These are phyloP conservation scores for Rhodophaea formosa DNA, from an alignment of 2,888 invertebrate genomes.

Conservation along the genomic window DNA sequence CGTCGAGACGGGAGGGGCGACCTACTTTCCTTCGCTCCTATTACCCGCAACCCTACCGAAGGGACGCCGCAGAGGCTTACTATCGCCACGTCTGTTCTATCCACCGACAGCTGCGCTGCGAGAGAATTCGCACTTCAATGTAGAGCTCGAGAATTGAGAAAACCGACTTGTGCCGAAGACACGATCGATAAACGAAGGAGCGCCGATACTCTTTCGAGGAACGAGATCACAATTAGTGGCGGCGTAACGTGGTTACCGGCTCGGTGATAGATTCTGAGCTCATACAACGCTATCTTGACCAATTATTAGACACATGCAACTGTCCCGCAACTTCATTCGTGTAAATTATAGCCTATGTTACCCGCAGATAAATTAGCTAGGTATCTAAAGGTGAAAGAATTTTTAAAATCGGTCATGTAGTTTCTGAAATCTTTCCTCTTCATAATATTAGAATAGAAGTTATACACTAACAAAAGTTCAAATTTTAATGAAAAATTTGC, in stretches of 20 bases:
- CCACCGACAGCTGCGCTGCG: constrained; percentile 45
- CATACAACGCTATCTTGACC: constrained; percentile 24
- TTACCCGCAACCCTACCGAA: constrained; percentile 45
- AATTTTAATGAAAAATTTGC: no score
- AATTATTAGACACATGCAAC: no score
- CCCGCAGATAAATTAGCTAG: no score
- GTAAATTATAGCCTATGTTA: no score
- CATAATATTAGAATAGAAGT: no score
- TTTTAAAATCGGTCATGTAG: no score
- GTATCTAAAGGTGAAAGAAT: no score
- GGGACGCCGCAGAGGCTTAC: constrained; percentile 36
- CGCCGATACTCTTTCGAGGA: constrained; percentile 44
- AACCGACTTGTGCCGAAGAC: background rate
- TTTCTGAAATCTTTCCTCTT: no score
- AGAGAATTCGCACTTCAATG: constrained; percentile 55
- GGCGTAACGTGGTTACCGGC: constrained; percentile 61
- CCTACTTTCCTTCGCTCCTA: constrained; percentile 64
- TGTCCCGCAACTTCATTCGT: no score
- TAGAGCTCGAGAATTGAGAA: constrained; percentile 48
- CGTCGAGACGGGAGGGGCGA: constrained; percentile 45
- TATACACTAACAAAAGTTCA: no score
- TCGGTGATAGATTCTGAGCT: constrained; percentile 48
- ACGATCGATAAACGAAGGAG: constrained; percentile 53
- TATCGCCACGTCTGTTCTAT: constrained; percentile 45
- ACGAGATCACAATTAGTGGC: constrained; percentile 69